Evolutionary conservation across 1,140 invertebrate genomes (phyloP).

Genomic region (Drosophila suzukii): DNA sequence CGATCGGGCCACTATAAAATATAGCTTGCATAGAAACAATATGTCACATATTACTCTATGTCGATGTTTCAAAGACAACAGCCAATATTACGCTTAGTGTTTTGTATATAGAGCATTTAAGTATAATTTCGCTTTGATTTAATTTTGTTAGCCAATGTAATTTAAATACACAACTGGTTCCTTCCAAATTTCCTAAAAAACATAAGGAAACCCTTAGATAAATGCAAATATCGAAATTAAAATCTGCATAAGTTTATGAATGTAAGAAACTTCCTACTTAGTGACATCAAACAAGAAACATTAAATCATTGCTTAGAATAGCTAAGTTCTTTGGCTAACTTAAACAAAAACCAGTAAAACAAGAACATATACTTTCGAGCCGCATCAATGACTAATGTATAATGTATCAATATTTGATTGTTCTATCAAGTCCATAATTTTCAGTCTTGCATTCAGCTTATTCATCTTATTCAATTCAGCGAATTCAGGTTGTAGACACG

Average conservation of each 20-base stretch:
- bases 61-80: too few relatives aligned
- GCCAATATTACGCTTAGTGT: too few relatives aligned
- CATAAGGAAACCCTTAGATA: background rate
- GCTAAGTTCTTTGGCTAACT: background rate
- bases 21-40: too few relatives aligned
- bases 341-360: background rate
- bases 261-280: background rate
- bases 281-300: background rate
- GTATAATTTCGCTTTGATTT: too few relatives aligned
- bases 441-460: background rate
- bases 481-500: background rate
- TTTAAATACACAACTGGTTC: background rate
- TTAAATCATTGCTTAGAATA: background rate
- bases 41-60: too few relatives aligned
- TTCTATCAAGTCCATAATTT: background rate
- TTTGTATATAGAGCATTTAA: too few relatives aligned
- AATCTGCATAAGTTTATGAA: background rate
- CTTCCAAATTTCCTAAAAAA: background rate
- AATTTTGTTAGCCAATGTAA: too few relatives aligned
- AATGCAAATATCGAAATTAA: background rate
- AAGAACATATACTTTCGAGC: background rate
- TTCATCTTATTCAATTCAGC: slow-evolving; percentile 2
- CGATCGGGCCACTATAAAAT: too few relatives aligned
- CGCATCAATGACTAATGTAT: background rate
- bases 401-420: background rate